Evolutionary conservation across 2,113 vertebrate genomes (phyloP).

Genomic region (Chelonoidis abingdonii): DNA sequence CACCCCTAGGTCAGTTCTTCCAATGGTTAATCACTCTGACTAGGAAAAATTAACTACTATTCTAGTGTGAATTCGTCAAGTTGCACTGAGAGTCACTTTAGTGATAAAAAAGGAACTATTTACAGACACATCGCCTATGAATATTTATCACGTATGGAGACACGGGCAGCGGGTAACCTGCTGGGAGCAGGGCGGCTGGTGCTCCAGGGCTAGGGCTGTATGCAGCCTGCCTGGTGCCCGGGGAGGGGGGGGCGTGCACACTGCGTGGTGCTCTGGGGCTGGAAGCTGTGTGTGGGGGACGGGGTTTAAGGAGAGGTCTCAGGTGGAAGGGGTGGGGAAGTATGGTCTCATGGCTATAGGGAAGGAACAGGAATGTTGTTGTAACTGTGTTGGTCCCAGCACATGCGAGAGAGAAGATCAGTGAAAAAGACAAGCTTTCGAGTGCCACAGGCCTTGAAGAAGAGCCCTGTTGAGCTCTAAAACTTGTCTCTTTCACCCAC

Average conservation of each 20-base stretch:
- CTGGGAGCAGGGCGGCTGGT: too few species aligned
- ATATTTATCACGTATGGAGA: neutral
- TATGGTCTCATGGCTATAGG: neutral
- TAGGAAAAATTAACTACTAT: neutral
- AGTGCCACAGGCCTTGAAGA: neutral
- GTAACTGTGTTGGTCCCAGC: neutral
- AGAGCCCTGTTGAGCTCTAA: neutral
- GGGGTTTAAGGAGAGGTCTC: too few species aligned
- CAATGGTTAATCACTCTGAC: neutral
- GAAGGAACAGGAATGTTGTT: neutral
- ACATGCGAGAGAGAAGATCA: neutral
- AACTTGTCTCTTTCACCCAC: neutral
- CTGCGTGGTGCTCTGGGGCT: too few species aligned
- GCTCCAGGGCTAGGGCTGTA: too few species aligned
- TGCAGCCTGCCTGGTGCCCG: too few species aligned
- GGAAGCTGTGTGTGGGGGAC: fast-evolving
- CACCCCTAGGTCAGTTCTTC: neutral
- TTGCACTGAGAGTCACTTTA: neutral
- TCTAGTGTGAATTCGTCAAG: neutral
- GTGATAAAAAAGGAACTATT: neutral
- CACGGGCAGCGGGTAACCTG: too few species aligned
- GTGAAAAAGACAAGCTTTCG: neutral
- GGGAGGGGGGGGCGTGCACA: too few species aligned
- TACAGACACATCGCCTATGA: neutral
- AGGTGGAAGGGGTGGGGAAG: too few species aligned